Percentiles rank a stretch among this genome's conserved stretches.
Conservation (phyloP, 2,113 vertebrate genomes). For the Ursus arctos region DNA sequence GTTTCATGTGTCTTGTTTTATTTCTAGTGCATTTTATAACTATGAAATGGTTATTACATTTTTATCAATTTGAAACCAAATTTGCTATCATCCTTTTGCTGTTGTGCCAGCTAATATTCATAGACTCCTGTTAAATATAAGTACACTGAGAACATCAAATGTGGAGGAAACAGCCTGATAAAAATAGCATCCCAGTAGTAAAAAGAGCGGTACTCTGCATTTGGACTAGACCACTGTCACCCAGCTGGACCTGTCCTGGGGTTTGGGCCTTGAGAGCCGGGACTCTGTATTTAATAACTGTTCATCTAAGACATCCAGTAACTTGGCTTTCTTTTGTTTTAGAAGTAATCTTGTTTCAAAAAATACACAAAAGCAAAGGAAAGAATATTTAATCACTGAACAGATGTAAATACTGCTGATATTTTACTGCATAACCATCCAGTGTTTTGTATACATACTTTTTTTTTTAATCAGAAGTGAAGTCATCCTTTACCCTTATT, state of each 20-base stretch:
- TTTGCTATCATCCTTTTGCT: not conserved
- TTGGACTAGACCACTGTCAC: rapidly evolving
- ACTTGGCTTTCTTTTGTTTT: not conserved
- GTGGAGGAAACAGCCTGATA: not conserved
- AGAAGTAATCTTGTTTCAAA: conserved; percentile 23
- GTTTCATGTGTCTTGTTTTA: not conserved
- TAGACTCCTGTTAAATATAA: not conserved
- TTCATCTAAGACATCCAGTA: not conserved
- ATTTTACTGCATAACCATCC: not conserved
- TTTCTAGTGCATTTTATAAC: not conserved
- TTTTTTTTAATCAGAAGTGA: conserved; percentile 26
- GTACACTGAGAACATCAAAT: not conserved
- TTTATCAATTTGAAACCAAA: conserved; percentile 31
- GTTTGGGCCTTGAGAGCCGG: not conserved
- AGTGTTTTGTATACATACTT: conserved; percentile 30
- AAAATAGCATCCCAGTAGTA: not conserved
- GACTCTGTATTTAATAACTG: not conserved
- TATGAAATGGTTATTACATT: not conserved
- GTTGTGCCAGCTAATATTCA: not conserved
- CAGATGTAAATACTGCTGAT: not conserved
- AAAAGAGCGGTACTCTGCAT: rapidly evolving
- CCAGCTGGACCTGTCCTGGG: not conserved
- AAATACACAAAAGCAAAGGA: conserved; percentile 8
- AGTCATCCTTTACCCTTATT: not conserved
- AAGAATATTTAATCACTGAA: conserved; percentile 56